Conservation (phyloP, 1,140 invertebrate genomes). For the Heliconius melpomene region DNA sequence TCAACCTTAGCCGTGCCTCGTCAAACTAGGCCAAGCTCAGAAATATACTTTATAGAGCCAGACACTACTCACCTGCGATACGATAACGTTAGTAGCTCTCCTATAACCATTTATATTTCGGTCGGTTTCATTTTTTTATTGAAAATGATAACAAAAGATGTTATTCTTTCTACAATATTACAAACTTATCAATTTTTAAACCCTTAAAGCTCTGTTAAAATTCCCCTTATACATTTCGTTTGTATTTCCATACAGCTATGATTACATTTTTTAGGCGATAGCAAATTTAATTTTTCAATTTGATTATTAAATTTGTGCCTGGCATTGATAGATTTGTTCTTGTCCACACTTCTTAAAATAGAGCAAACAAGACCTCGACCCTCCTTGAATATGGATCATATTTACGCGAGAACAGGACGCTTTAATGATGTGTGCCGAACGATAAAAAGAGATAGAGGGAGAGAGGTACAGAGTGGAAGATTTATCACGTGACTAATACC, state of each 20-base stretch:
- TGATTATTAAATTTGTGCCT: slow-evolving; percentile 54
- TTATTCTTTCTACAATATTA: background rate
- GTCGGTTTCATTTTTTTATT: background rate
- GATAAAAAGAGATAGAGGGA: slow-evolving; percentile 64
- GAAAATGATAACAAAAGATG: background rate
- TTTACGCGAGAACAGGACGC: slow-evolving; percentile 64
- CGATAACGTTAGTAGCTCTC: too few relatives aligned
- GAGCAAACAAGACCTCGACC: slow-evolving; percentile 64
- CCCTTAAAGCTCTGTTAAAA: background rate
- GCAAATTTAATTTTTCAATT: slow-evolving; percentile 12
- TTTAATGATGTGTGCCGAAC: slow-evolving; percentile 52
- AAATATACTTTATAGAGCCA: too few relatives aligned
- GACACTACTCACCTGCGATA: too few relatives aligned
- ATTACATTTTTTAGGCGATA: slow-evolving; percentile 1
- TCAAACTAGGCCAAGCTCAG: too few relatives aligned
- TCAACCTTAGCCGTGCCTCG: too few relatives aligned
- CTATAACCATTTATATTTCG: too few relatives aligned
- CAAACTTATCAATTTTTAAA: background rate
- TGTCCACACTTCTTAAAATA: slow-evolving; percentile 67
- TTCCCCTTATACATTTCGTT: background rate
- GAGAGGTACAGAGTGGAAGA: slow-evolving; percentile 59
- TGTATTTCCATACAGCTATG: background rate
- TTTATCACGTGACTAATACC: slow-evolving; percentile 80
- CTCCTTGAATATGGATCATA: slow-evolving; percentile 65
- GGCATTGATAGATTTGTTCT: slow-evolving; percentile 56